These are phyloP conservation scores for Micrasema minimum DNA, from an alignment of 1,140 invertebrate genomes.

Conservation along the genomic window DNA sequence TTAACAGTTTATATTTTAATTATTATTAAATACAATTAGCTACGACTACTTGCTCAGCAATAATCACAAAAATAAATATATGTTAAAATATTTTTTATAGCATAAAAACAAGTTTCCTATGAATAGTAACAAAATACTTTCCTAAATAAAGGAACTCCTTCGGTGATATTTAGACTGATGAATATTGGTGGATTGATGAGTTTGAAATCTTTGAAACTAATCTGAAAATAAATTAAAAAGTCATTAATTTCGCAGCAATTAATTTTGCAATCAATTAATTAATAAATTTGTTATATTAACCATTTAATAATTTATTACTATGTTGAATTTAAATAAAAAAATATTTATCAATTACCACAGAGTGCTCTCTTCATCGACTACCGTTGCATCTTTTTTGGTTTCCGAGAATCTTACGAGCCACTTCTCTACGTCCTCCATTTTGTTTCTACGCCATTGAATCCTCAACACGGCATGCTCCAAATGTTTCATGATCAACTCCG, in stretches of 20 bases:
- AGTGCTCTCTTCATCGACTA: conserved; percentile 44
- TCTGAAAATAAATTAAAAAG: conserved; percentile 5
- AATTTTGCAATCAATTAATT: too few species aligned
- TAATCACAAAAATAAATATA: not conserved
- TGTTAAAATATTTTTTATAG: not conserved
- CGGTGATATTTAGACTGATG: too few species aligned
- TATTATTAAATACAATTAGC: not conserved
- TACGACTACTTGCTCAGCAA: not conserved
- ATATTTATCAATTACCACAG: conserved; percentile 51
- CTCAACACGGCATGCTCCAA: conserved; percentile 58
- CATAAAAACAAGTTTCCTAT: not conserved
- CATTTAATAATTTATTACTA: too few species aligned
- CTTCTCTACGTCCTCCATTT: conserved; percentile 48
- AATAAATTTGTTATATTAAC: too few species aligned
- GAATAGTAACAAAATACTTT: too few species aligned
- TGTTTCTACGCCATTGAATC: conserved; percentile 56
- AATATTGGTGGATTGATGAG: too few species aligned
- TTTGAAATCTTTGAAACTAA: not conserved
- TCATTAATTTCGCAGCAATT: too few species aligned
- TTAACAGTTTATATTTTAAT: too few species aligned
- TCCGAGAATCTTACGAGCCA: conserved; percentile 48
- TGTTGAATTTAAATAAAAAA: too few species aligned
- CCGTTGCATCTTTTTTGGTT: conserved; percentile 35
- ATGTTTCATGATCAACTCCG: conserved; percentile 57
- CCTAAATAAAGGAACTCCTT: too few species aligned